Evolutionary conservation across 2,888 invertebrate species (phyloP), one percentile per base, ranked within the genome.

Genomic region (Zelleria hepariella): DNA sequence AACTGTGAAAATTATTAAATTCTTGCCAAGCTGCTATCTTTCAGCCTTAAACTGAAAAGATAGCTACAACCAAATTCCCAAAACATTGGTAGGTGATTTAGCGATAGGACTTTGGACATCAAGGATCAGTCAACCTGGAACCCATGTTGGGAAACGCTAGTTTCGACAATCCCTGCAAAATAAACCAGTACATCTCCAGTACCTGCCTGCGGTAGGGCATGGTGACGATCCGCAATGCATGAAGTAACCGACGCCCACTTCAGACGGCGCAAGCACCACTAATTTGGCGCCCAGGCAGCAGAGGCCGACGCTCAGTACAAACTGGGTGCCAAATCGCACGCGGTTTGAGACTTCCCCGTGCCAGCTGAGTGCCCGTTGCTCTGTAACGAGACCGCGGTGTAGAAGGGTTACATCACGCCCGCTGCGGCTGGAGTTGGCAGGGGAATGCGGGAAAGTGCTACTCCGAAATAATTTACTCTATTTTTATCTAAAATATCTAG

Each of bases 241-340:
- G 61, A 72, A 73, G 62, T 70, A 75, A 49, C 66, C 62, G 26
- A 59, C 57, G 60, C 65, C 66, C 67, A 74, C 71, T 65, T 67
- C 66, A 42, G 69, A 58, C 59, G 70, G 69, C 54, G 69, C 64
- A 26, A 77, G 69, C 63, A 75, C 72, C 65, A 77, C 80, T 75
- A 80, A 78, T 78, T 82, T 82, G 77, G 80, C 77, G 67, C 64
- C 64, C 32, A 56, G 56, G 56, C 66, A 26, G 60, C 72, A 67
- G 62, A 77, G 64, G 62, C 70, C 69, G 60, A 69, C 70, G 65
- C 71, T 69, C 66, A 71, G 63, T 59, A 71, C 51, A 72, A 71
- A 59, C 68, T 32, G 65, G 48, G 71, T 80, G 80, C 81, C 83
- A 82, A 83, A 82, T 74, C 64, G 67, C 63, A 74, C 64, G 60